phyloP scores from a whole-genome alignment of 2,113 vertebrate species.

The Oreochromis niloticus region DNA sequence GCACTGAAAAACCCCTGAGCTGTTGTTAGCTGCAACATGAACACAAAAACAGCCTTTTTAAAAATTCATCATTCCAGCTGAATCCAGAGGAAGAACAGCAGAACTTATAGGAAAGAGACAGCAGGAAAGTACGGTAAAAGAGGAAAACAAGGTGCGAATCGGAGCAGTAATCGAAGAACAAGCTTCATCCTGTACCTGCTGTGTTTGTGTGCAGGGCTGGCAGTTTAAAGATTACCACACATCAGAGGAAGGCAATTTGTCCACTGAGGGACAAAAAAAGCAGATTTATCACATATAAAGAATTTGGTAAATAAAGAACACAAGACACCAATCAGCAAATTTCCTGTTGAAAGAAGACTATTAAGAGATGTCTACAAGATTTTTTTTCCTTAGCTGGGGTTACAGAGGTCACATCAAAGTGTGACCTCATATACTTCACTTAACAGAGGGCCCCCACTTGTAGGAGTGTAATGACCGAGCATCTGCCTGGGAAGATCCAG shows the following conservation, averaged over 20 bases:
- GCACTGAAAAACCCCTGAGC: not conserved
- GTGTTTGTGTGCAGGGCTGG: not conserved
- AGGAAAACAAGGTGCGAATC: not conserved
- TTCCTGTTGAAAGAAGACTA: not conserved
- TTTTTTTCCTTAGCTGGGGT: not conserved
- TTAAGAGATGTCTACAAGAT: not conserved
- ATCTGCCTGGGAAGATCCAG: not conserved
- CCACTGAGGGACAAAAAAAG: not conserved
- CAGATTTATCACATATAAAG: not conserved
- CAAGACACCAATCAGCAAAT: not conserved
- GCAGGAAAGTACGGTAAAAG: not conserved
- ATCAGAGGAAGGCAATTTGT: not conserved
- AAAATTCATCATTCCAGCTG: not conserved
- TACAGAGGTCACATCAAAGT: not conserved
- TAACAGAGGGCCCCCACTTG: not conserved
- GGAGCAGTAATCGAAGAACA: not conserved
- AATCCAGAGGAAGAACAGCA: not conserved
- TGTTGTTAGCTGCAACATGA: not conserved
- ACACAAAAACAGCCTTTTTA: not conserved
- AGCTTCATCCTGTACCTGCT: not conserved
- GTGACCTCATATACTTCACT: not conserved
- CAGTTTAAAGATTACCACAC: not conserved
- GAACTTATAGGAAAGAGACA: not conserved
- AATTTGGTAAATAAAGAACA: not conserved
- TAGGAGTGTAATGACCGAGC: not conserved